Evolutionary conservation across 2,888 invertebrate species (phyloP).

Genomic region (Nezara viridula): DNA sequence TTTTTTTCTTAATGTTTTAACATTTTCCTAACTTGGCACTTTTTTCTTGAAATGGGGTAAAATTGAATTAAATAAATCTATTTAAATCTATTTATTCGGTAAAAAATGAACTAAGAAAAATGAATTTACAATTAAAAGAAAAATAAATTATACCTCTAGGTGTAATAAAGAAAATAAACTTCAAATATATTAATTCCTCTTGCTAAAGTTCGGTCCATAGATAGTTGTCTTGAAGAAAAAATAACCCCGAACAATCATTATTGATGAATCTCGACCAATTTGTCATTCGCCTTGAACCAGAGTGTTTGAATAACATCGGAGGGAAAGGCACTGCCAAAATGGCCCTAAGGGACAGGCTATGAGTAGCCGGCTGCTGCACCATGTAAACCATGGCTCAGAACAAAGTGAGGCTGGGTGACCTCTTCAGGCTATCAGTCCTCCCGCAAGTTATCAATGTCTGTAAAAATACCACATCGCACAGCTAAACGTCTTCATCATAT

Average conservation of each 20-base stretch:
- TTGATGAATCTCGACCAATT: not conserved
- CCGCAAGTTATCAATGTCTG: not conserved
- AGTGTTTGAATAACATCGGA: not conserved
- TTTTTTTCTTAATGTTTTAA: not conserved
- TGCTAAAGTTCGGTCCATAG: not conserved
- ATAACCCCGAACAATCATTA: not conserved
- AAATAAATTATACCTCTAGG: slow-evolving; percentile 8
- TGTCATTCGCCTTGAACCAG: not conserved
- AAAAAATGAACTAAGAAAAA: not conserved
- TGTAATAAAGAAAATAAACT: not conserved
- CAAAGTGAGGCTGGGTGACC: not conserved
- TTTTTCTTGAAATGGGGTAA: not conserved
- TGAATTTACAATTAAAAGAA: not conserved
- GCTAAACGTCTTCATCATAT: not conserved
- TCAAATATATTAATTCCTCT: slow-evolving; percentile 17
- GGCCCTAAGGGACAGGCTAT: not conserved
- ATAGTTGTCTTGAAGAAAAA: not conserved
- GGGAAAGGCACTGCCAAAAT: not conserved
- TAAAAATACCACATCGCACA: slow-evolving; percentile 7
- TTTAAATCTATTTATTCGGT: not conserved
- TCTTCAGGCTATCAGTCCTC: not conserved
- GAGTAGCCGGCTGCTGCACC: not conserved
- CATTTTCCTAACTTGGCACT: not conserved
- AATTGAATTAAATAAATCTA: not conserved
- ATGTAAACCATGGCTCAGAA: not conserved